Evolutionary conservation across 2,888 invertebrate species (phyloP), one percentile per base, ranked within the genome.

Genomic region (Caenorhabditis sinica): DNA sequence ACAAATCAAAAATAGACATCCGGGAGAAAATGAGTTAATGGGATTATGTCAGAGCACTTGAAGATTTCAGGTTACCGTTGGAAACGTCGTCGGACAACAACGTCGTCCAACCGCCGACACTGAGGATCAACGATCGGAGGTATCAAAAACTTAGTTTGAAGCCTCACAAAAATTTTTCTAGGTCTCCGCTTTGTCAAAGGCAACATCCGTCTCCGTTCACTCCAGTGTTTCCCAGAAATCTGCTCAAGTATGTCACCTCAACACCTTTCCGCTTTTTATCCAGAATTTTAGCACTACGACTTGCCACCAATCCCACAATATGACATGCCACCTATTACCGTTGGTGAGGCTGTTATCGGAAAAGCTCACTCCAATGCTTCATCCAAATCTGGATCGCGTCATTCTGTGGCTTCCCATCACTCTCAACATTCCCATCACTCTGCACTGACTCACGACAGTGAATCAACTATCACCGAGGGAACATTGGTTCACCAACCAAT

Each of bases 201-300:
- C 86, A 4, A 85, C 88, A 17, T 88, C 88, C 25, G 85, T 88
- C 5, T 88, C 88, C 33, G 88, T 86, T 6, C 82, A 88, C 51
- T 88, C 88, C n/a, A 86, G 86, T 43, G 88, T 88, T 17, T 88
- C 88, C 2, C 88, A 88, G 43, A 73, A 88, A 45, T 85, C 86
- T 2, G 77, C 80, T 23, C 75, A 79, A n/a, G 74, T 74, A 63
- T 23, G 30, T 17, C 5, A 6, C 28, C 25, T 8, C n/a, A 28
- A 2, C 9, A 28, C 4, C 15, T 15, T 1, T 13, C 1, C 8
- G 0, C 13, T 2, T 28, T 17, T 13, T 0, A 33, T 20, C n/a
- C 5, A 45, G 20, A 15, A 0, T 58, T 76, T 40, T 40, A 83
- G 79, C 74, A 76, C 4, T 85, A 85, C 30, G 81, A 85, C 40